Base-by-base conservation (phyloP, 2,113 vertebrate genomes). In the Rhynchopsitta pachyrhyncha region DNA sequence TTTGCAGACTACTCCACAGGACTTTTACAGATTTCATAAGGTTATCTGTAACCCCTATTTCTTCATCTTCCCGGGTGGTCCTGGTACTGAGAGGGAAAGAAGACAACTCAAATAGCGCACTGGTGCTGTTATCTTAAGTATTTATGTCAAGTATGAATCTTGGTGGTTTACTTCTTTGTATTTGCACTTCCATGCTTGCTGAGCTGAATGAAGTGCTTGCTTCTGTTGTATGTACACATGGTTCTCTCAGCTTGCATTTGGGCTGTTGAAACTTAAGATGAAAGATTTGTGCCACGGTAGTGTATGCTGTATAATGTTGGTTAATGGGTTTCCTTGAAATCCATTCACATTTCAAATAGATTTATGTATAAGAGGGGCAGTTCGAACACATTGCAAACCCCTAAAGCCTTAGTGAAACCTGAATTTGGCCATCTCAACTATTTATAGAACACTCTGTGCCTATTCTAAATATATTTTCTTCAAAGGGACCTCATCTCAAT, bases 381-480 rank as follows among this genome's bases (percentile, higher is more conserved):
- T 57, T 55, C 57, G 70, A 92, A 89, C 47, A 49, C 46, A 47
- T 33, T 69, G n/a, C 55, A 95, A 88, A 67, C 60, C 53, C n/a
- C 74, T 82, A 50, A 91, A 91, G 49, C n/a, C 66, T 82, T 71
- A 60, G 55, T 60, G 84, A 88, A 71, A 90, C 60, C 47, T 93
- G 76, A 88, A 73, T 94, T 86, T 96, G 90, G 37, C 49, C 74
- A 75, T 79, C 73, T 88, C 28, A 46, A 44, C 49, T 96, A 90
- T 94, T 96, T 94, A 73, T 93, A 86, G 95, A 93, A 44, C 11
- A 28, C 20, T 80, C 85, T 64, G 52, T 71, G 64, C 57, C 42
- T 84, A 52, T 92, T 95, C 90, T 92, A 92, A 88, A 79, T 84
- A 90, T 78, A 62, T 46, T 87, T 93, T 87, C 57, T 88, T 87